A percentile compares a stretch with the other conserved stretches of the same genome.
Conservation (phyloP, 2,113 vertebrate species). For the Phrynocephalus versicolor region DNA sequence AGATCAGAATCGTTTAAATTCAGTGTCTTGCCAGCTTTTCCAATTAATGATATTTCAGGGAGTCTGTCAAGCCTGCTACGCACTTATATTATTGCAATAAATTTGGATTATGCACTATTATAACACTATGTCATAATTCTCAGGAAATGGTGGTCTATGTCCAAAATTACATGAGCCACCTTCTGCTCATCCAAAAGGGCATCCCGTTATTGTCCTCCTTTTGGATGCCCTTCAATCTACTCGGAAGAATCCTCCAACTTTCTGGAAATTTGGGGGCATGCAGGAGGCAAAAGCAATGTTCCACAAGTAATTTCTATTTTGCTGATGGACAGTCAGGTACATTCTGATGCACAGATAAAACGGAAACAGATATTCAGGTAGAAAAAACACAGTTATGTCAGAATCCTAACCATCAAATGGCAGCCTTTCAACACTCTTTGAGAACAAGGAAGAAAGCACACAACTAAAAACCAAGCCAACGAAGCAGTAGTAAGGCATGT, state of each 20-base stretch:
- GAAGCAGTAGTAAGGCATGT: neutral
- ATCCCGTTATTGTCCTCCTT: neutral
- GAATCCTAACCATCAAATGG: neutral
- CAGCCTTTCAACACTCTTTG: neutral
- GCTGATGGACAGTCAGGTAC: neutral
- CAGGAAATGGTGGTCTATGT: neutral
- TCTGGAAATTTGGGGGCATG: neutral
- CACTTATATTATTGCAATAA: constrained; percentile 23
- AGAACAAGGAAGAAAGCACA: neutral
- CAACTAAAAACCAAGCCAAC: neutral
- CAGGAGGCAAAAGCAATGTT: neutral
- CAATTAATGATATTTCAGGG: neutral
- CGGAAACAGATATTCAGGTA: neutral
- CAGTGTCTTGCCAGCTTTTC: neutral
- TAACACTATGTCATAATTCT: neutral
- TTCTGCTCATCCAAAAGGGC: neutral
- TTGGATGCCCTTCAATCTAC: neutral
- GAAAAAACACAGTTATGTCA: constrained; percentile 11
- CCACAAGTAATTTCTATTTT: neutral
- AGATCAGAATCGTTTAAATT: neutral
- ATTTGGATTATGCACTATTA: constrained; percentile 21
- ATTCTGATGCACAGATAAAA: constrained; percentile 18
- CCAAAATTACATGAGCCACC: neutral
- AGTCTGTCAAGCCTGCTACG: neutral
- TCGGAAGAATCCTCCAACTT: neutral